Percentiles rank a stretch among this genome's conserved stretches.
Conservation (phyloP, 2,113 vertebrate species). For the Climacteris rufus region DNA sequence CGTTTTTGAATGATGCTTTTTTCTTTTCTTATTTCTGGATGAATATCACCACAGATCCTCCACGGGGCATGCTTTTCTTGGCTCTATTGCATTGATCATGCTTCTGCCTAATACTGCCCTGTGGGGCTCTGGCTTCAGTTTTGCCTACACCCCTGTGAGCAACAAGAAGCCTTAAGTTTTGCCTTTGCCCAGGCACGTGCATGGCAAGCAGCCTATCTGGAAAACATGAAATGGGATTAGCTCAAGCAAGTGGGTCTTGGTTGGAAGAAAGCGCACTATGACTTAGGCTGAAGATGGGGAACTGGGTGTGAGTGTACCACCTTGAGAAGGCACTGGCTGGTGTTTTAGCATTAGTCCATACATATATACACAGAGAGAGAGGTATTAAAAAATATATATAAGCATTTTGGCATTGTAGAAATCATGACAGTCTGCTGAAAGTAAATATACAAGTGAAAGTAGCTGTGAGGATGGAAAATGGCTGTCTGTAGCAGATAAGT, state of each 20-base stretch:
- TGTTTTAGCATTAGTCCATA: not conserved
- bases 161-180: constrained; percentile 12
- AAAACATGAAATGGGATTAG: constrained; percentile 28
- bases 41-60: not conserved
- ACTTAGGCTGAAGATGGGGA: not conserved
- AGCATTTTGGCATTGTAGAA: not conserved
- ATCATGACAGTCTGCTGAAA: not conserved
- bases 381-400: not conserved
- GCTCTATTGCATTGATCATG: not conserved
- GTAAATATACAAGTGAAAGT: constrained; percentile 22
- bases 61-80: not conserved
- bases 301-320: not conserved
- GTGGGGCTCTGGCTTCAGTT: not conserved
- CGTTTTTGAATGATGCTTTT: not conserved
- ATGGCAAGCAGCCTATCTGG: constrained; percentile 29
- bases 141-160: not conserved
- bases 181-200: not conserved
- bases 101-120: constrained; percentile 22
- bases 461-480: constrained; percentile 1
- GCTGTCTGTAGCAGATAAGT: constrained; percentile 62
- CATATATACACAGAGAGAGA: rapidly evolving
- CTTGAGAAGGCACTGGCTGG: not conserved
- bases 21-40: not conserved
- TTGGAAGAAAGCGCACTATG: not conserved
- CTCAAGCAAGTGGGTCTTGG: not conserved